Evolutionary conservation across 2,888 invertebrate species (phyloP).

Genomic region (Carabus problematicus): DNA sequence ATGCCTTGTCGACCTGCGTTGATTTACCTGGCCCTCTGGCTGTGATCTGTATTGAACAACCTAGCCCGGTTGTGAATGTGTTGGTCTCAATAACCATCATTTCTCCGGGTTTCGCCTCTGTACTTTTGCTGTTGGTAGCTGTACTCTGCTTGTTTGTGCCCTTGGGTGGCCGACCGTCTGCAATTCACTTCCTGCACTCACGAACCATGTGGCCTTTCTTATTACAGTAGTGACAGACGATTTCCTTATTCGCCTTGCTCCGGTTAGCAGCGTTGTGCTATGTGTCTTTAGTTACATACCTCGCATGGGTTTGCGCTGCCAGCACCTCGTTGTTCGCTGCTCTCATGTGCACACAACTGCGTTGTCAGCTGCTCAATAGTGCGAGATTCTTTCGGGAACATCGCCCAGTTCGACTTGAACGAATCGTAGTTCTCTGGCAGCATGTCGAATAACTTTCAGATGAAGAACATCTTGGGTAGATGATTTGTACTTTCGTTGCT

Average conservation of each 20-base stretch:
- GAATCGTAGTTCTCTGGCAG: slow-evolving; percentile 41
- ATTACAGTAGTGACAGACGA: slow-evolving; percentile 37
- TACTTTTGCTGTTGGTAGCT: too few relatives aligned
- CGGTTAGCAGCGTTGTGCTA: not conserved
- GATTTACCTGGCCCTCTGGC: too few relatives aligned
- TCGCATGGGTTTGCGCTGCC: not conserved
- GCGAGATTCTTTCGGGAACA: slow-evolving; percentile 31
- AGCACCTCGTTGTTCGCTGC: slow-evolving; percentile 27
- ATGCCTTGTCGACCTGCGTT: not conserved
- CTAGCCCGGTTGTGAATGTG: slow-evolving; percentile 5
- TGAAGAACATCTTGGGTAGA: slow-evolving; percentile 35
- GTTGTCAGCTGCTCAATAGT: slow-evolving; percentile 37
- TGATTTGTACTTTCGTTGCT: not conserved
- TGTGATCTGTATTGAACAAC: slow-evolving; percentile 4
- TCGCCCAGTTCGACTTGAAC: slow-evolving; percentile 39
- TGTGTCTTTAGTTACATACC: not conserved
- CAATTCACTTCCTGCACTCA: slow-evolving; percentile 37
- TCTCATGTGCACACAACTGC: slow-evolving; percentile 40
- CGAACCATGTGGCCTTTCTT: slow-evolving; percentile 31
- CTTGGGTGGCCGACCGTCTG: slow-evolving; percentile 36
- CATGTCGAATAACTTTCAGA: slow-evolving; percentile 41
- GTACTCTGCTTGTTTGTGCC: slow-evolving; percentile 7
- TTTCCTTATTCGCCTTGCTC: slow-evolving; percentile 7
- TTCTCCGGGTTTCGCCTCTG: not conserved
- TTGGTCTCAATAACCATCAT: slow-evolving; percentile 5